phyloP scores from a whole-genome alignment of 2,797 vertebrate genomes.

The Tokudaia muenninki region DNA sequence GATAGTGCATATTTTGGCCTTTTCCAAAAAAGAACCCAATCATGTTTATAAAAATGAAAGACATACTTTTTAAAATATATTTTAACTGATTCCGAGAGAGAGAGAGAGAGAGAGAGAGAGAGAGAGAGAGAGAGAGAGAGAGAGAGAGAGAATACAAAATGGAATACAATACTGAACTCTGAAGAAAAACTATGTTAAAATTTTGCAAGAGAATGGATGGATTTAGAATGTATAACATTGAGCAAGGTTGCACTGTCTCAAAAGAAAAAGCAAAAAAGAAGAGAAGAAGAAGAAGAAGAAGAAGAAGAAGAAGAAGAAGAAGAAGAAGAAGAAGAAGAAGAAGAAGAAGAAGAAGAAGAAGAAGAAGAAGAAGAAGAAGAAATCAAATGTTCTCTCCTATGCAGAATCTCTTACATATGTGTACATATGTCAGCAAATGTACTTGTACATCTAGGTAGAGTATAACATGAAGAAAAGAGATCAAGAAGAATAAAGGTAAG shows the following conservation, averaged over 20 bases:
- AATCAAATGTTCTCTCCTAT: not conserved
- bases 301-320: too few relatives aligned
- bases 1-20: not conserved
- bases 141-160: not conserved
- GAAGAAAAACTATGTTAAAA: not conserved
- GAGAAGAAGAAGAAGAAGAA: too few relatives aligned
- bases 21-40: not conserved
- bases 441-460: not conserved
- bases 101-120: too few relatives aligned
- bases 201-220: not conserved
- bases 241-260: not conserved
- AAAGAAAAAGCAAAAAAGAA: not conserved
- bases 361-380: too few relatives aligned
- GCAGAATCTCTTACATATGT: too few relatives aligned
- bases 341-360: too few relatives aligned
- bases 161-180: not conserved
- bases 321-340: too few relatives aligned
- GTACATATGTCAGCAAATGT: not conserved
- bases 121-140: too few relatives aligned
- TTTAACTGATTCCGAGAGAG: not conserved
- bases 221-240: not conserved
- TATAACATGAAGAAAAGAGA: not conserved
- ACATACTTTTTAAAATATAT: not conserved
- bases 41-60: not conserved
- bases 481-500: not conserved